Conservation (phyloP, 2,888 invertebrate species). For the Nudaria mundana region DNA sequence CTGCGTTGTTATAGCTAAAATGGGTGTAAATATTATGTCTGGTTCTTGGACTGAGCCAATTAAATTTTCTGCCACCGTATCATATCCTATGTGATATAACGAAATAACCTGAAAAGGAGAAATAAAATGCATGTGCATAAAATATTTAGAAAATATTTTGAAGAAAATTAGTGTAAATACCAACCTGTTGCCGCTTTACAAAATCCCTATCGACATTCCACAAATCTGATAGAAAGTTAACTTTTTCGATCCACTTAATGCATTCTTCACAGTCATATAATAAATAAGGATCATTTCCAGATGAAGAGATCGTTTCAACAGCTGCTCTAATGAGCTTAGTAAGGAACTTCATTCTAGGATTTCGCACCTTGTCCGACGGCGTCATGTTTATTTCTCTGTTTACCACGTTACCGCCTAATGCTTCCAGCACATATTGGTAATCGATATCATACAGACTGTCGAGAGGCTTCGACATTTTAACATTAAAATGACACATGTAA, state of each 20-base stretch:
- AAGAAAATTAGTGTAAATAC: background rate
- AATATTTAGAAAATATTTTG: background rate
- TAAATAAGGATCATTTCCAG: constrained; percentile 72
- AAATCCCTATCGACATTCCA: constrained; percentile 90
- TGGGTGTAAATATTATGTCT: constrained; percentile 84
- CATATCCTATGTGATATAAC: constrained; percentile 83
- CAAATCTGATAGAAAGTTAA: constrained; percentile 85
- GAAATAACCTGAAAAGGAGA: constrained; percentile 79
- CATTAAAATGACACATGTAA: constrained; percentile 88
- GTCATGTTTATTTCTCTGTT: constrained; percentile 82
- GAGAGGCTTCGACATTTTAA: constrained; percentile 87
- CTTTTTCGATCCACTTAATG: constrained; percentile 86
- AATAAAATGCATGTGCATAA: too few relatives aligned
- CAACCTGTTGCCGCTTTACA: constrained; percentile 88
- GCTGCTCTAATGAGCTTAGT: constrained; percentile 87
- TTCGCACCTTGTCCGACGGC: constrained; percentile 85
- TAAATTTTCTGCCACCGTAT: constrained; percentile 82
- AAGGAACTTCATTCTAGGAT: constrained; percentile 86
- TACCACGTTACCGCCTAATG: constrained; percentile 58
- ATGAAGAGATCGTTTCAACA: constrained; percentile 86
- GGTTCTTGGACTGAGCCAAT: constrained; percentile 85
- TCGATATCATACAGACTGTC: constrained; percentile 89
- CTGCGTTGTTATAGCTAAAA: constrained; percentile 91
- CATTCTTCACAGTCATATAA: constrained; percentile 64
- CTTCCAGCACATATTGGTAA: constrained; percentile 81